phyloP scores from a whole-genome alignment of 2,113 vertebrate species.

The Gnathonemus longibarbis region DNA sequence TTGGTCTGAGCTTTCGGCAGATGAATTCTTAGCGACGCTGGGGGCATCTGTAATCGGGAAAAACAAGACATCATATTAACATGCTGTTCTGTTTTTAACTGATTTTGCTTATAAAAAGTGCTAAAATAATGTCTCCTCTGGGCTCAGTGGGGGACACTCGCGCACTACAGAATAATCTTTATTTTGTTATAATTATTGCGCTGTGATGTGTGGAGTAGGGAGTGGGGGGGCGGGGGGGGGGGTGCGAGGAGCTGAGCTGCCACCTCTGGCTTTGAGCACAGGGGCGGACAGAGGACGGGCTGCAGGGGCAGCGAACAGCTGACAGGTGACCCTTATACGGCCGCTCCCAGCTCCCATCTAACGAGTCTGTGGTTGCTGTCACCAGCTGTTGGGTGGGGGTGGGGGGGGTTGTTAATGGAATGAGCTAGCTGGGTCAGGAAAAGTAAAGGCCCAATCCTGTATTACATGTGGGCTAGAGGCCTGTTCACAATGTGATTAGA shows the following conservation, averaged over 20 bases:
- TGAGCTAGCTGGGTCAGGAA: neutral
- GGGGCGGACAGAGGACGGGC: neutral
- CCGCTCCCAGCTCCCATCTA: too few relatives aligned
- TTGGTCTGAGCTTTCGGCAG: neutral
- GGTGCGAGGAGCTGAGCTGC: neutral
- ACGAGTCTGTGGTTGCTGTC: neutral
- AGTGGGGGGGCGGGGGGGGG: neutral
- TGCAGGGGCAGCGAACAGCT: neutral
- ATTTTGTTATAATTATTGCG: neutral
- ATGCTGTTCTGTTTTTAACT: neutral
- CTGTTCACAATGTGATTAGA: neutral
- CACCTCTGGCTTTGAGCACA: neutral
- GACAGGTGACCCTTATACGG: neutral
- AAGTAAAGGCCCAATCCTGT: neutral
- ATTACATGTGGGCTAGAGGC: too few relatives aligned
- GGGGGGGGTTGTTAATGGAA: neutral
- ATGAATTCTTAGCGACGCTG: neutral
- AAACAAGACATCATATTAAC: neutral
- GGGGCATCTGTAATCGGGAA: neutral
- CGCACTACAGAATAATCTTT: neutral
- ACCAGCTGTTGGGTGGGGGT: too few relatives aligned
- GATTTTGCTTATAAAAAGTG: neutral
- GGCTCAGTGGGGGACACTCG: neutral
- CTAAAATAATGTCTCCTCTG: neutral
- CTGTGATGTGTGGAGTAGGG: neutral